Percentiles rank a stretch among this genome's conserved stretches.
Conservation (phyloP, 2,113 vertebrate genomes). For the Ploceus nigricollis region DNA sequence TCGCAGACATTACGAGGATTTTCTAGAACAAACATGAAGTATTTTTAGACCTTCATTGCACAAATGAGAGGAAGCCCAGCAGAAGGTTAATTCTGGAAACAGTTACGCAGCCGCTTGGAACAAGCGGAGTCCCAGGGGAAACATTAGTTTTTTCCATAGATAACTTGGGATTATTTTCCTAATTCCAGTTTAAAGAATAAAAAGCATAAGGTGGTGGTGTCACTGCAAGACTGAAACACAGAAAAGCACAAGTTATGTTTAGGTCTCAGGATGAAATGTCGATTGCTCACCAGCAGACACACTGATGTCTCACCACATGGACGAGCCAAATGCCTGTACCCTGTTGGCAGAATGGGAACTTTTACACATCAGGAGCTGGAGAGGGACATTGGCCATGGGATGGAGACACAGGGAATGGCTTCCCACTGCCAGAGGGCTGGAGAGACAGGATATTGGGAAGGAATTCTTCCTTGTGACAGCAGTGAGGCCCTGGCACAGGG, state of each 20-base stretch:
- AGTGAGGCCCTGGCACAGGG: not conserved
- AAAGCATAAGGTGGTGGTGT: not conserved
- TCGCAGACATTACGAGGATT: not conserved
- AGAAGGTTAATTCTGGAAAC: not conserved
- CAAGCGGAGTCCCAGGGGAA: not conserved
- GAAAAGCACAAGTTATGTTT: not conserved
- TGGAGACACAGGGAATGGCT: not conserved
- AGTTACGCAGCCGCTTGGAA: not conserved
- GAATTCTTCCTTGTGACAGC: not conserved
- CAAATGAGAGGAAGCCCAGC: not conserved
- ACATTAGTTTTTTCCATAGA: not conserved
- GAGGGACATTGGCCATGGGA: not conserved
- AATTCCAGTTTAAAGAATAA: not conserved
- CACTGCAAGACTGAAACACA: not conserved
- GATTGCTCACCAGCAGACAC: not conserved
- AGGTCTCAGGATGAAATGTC: not conserved
- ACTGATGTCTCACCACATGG: not conserved
- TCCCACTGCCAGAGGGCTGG: not conserved
- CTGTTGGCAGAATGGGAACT: not conserved
- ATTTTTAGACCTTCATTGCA: not conserved
- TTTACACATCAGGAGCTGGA: not conserved
- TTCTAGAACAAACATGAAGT: not conserved
- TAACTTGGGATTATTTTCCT: not conserved
- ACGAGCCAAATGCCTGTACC: not conserved
- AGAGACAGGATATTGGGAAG: rapidly evolving